phyloP scores from a whole-genome alignment of 2,888 invertebrate genomes.

The Chaetoderma sp. region DNA sequence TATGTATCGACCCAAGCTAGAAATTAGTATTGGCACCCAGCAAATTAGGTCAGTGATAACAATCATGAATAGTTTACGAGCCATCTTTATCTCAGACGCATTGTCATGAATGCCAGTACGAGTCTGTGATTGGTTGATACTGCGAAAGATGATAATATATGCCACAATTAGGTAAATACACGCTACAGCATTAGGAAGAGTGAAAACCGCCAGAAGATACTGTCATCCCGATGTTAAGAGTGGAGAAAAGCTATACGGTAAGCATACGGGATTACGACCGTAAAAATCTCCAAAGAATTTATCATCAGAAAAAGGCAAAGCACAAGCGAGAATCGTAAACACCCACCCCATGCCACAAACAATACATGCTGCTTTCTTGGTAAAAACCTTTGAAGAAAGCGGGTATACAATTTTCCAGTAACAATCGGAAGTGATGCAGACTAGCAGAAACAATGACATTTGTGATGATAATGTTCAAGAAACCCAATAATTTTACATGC shows the following conservation, averaged over 20 bases:
- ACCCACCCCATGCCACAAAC: not conserved
- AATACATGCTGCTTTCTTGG: not conserved
- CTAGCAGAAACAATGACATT: slow-evolving; percentile 43
- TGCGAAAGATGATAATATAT: not conserved
- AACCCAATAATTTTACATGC: slow-evolving; percentile 75
- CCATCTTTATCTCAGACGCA: not conserved
- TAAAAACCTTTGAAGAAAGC: not conserved
- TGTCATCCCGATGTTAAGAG: not conserved
- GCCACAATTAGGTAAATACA: not conserved
- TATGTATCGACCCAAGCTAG: no score
- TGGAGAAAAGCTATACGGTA: not conserved
- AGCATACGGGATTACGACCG: not conserved
- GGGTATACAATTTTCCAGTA: slow-evolving; percentile 45
- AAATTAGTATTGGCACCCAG: not conserved
- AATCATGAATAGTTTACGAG: not conserved
- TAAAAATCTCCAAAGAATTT: not conserved
- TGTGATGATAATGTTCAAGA: slow-evolving; percentile 48
- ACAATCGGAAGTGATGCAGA: slow-evolving; percentile 42
- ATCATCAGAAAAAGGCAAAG: not conserved
- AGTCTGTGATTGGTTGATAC: not conserved
- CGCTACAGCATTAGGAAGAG: not conserved
- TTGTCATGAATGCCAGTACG: not conserved
- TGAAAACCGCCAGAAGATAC: not conserved
- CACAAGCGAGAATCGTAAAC: not conserved
- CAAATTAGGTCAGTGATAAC: slow-evolving; percentile 2